Evolutionary conservation across 1,140 invertebrate species (phyloP), one percentile per base, ranked within the genome.

Genomic region (Drosophila pandora): DNA sequence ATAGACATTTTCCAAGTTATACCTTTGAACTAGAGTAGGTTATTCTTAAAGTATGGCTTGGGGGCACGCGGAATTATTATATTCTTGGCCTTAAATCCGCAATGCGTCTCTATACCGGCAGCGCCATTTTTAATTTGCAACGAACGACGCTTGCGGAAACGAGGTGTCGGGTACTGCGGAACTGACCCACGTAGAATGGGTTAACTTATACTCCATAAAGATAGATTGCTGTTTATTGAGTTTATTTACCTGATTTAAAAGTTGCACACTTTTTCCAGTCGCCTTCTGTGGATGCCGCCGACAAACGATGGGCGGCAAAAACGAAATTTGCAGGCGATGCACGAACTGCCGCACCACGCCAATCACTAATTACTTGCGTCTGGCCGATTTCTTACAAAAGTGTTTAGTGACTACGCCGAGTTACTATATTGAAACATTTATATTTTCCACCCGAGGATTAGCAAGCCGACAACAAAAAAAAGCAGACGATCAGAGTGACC

Each of bases 61-160:
- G 13, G 13, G 9, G n/a, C 6, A 23, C 17, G 30, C 22, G 12
- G 9, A 22, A 47, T 12, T 0, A 3, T 25, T 0, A 3, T 25
- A 56, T 63, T 64, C 25, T 3, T 30, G 41, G 47, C 21, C 21
- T 52, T 53, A 37, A 37, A 47, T 48, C 48, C 41, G 54, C 25
- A 57, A 59, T 84, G 64, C 55, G 17, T 85, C 62, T 85, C 69
- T 85, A 82, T 55, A 87, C 60, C 56, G 52, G 73, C 59, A 85
- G 41, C 82, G 82, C 82, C 82, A 85, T 85, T 88, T 85, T 85
- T 85, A 82, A 87, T 85, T 85, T 85, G 78, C 78, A 54, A 60
- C 22, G 48, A 49, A 30, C 50, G 69, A 63, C 50, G 50, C 37
- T 39, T 10, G 23, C 5, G 8, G 21, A 28, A 43, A 43, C 34